These are phyloP conservation scores for Thermophis baileyi DNA, from an alignment of 2,113 vertebrate species.

Conservation along the genomic window DNA sequence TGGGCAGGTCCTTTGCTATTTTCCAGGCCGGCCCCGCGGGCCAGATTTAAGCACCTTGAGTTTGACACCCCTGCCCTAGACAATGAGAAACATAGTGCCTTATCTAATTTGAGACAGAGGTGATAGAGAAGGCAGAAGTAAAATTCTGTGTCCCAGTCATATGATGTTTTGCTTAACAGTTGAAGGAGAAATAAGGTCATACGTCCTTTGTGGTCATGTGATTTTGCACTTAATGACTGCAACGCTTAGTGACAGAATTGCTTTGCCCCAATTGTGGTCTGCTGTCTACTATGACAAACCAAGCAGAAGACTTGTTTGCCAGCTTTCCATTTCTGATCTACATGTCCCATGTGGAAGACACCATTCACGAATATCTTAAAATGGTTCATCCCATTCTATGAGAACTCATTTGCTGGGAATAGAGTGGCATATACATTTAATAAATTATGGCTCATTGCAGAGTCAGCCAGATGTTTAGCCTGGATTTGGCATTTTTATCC, in stretches of 20 bases:
- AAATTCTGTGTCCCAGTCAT: not conserved
- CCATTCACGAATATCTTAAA: not conserved
- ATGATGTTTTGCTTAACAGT: not conserved
- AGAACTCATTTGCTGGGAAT: not conserved
- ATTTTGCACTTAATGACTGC: not conserved
- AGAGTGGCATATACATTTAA: not conserved
- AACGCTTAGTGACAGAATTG: not conserved
- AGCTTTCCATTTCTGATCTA: not conserved
- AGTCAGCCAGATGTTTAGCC: not conserved
- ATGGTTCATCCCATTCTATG: not conserved
- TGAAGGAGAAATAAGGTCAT: not conserved
- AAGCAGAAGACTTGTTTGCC: not conserved
- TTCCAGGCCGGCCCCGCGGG: too few species aligned
- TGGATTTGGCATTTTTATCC: not conserved
- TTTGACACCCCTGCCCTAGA: too few species aligned
- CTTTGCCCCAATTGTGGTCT: not conserved
- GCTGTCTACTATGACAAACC: not conserved
- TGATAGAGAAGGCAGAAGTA: not conserved
- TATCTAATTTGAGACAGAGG: not conserved
- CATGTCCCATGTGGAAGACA: not conserved
- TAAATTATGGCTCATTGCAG: not conserved
- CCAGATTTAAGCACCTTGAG: too few species aligned
- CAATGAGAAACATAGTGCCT: too few species aligned
- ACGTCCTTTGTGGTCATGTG: not conserved
- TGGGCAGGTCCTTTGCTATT: too few species aligned